phyloP scores from a whole-genome alignment of 2,113 vertebrate genomes.

The Cygnus buccinator region DNA sequence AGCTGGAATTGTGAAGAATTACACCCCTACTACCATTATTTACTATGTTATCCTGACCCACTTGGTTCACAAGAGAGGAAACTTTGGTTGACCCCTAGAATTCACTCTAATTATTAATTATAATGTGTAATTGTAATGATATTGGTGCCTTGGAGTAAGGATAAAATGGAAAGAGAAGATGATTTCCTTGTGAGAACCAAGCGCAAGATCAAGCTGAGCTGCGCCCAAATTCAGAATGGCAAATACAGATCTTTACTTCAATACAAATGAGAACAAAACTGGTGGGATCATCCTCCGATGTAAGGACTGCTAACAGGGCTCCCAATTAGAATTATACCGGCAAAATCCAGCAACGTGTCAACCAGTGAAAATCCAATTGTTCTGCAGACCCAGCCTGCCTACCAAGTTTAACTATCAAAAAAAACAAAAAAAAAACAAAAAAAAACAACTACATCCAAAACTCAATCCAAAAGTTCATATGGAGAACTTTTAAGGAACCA shows the following conservation, averaged over 20 bases:
- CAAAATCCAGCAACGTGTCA: background rate
- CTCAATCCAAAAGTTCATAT: background rate
- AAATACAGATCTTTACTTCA: background rate
- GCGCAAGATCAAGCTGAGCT: background rate
- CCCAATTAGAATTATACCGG: slow-evolving; percentile 51
- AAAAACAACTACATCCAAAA: slow-evolving; percentile 17
- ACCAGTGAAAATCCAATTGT: slow-evolving; percentile 41
- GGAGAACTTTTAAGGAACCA: slow-evolving; percentile 17
- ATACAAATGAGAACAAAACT: slow-evolving; percentile 26
- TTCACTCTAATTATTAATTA: background rate
- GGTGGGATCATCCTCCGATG: background rate
- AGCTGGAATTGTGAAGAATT: background rate
- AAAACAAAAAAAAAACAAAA: slow-evolving; percentile 46
- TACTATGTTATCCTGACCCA: background rate
- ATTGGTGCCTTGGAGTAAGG: background rate
- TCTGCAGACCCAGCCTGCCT: background rate
- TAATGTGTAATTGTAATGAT: background rate
- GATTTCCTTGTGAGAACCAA: background rate
- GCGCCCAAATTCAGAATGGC: background rate
- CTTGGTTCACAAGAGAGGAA: background rate
- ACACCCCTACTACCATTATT: background rate
- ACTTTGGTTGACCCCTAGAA: background rate
- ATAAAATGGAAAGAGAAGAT: background rate
- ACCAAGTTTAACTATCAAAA: background rate
- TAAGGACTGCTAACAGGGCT: slow-evolving; percentile 13